Percentiles rank a stretch among this genome's conserved stretches.
These are phyloP conservation scores for Periphyllus acericola DNA, from an alignment of 2,888 invertebrate species.

Conservation along the genomic window DNA sequence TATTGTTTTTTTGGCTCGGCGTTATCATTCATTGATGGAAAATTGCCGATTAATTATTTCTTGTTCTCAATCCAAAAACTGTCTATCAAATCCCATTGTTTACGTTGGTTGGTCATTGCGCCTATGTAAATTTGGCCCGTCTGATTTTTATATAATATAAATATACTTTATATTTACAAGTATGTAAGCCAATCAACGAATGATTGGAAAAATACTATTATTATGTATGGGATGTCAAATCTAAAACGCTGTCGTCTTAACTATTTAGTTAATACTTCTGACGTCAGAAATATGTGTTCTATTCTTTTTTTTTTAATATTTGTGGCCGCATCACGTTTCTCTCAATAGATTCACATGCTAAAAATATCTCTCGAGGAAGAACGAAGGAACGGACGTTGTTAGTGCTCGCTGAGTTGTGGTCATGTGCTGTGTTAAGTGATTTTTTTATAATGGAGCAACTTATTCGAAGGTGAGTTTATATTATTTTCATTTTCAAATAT, in stretches of 20 bases:
- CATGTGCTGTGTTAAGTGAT: constrained; percentile 61
- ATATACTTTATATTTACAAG: constrained; percentile 41
- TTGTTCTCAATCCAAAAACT: constrained; percentile 60
- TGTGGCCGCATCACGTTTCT: constrained; percentile 61
- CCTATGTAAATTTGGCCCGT: constrained; percentile 50
- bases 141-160: constrained; percentile 35
- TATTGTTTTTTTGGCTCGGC: constrained; percentile 43
- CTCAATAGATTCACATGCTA: constrained; percentile 57
- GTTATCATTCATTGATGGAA: constrained; percentile 58
- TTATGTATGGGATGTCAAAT: constrained; percentile 43
- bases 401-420: constrained; percentile 60
- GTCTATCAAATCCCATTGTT: constrained; percentile 60
- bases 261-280: constrained; percentile 50
- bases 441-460: constrained; percentile 57
- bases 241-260: constrained; percentile 40
- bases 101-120: constrained; percentile 57
- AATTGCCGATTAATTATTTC: constrained; percentile 59
- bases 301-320: constrained; percentile 58
- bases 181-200: constrained; percentile 28
- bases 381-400: constrained; percentile 46
- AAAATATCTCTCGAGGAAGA: constrained; percentile 57
- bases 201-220: constrained; percentile 39
- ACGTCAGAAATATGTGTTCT: constrained; percentile 57
- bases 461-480: constrained; percentile 52
- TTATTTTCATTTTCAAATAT: neutral